Conservation (phyloP, 1,140 invertebrate species). For the Drosophila orena region DNA sequence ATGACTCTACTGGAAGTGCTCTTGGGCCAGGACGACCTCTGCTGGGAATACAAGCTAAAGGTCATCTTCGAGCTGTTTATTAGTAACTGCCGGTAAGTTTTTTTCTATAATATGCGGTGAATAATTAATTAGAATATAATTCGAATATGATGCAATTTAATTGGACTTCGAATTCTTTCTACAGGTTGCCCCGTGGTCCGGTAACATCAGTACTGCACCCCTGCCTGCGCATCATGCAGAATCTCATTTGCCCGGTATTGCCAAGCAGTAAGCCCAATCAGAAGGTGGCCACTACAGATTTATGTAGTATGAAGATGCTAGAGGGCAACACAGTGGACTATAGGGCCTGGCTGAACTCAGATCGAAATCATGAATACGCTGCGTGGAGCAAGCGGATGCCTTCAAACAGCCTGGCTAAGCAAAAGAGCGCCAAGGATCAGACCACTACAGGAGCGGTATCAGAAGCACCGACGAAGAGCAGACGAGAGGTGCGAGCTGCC, state of each 20-base stretch:
- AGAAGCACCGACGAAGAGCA: conserved; percentile 29
- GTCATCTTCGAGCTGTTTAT: conserved; percentile 95
- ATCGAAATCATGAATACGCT: conserved; percentile 89
- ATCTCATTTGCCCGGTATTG: conserved; percentile 90
- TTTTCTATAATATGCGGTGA: no score
- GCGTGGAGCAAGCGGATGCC: conserved; percentile 87
- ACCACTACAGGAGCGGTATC: conserved; percentile 5
- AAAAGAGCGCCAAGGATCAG: conserved; percentile 11
- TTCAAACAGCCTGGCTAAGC: conserved; percentile 24
- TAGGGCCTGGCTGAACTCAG: conserved; percentile 91
- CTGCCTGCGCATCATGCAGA: conserved; percentile 93
- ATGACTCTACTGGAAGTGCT: conserved; percentile 95
- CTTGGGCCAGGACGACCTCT: conserved; percentile 96
- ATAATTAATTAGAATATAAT: background rate
- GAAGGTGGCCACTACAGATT: conserved; percentile 54
- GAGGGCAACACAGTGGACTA: conserved; percentile 90
- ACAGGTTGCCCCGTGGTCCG: conserved; percentile 85
- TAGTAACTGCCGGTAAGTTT: conserved; percentile 88
- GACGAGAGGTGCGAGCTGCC: conserved; percentile 84
- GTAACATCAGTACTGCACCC: conserved; percentile 86
- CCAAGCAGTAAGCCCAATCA: conserved; percentile 87
- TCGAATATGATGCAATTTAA: conserved; percentile 85
- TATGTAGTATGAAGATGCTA: conserved; percentile 86
- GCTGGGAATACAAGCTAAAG: conserved; percentile 96
- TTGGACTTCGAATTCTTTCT: conserved; percentile 86